phyloP scores from a whole-genome alignment of 2,113 vertebrate genomes.

The Calonectris borealis region DNA sequence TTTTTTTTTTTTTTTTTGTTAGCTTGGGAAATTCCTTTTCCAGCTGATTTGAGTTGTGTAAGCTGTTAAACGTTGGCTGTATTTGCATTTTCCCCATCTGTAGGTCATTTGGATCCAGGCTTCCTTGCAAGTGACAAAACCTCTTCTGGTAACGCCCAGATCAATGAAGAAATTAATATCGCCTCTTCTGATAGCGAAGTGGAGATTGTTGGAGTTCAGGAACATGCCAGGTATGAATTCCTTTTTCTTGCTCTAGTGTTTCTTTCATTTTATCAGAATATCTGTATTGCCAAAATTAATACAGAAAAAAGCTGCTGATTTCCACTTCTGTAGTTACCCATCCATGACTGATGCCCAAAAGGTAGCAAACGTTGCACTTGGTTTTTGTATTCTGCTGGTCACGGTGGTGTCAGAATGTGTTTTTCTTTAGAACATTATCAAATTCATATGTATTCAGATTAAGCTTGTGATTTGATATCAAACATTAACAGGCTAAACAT shows the following conservation, averaged over 20 bases:
- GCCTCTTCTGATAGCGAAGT: conserved; percentile 95
- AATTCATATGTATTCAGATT: background rate
- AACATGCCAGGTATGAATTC: conserved; percentile 85
- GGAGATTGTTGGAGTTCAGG: conserved; percentile 95
- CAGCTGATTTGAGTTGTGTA: background rate
- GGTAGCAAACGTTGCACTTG: background rate
- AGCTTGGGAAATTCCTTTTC: background rate
- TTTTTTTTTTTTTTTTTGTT: background rate
- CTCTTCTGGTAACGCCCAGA: conserved; percentile 69
- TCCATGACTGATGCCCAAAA: background rate
- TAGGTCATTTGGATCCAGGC: conserved; percentile 83
- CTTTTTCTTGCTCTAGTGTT: background rate
- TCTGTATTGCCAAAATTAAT: background rate
- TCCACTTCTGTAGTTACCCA: background rate
- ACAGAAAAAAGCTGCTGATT: background rate
- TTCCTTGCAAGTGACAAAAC: conserved; percentile 78
- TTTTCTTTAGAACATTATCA: background rate
- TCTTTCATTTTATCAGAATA: background rate
- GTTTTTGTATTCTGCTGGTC: background rate
- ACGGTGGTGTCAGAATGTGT: background rate
- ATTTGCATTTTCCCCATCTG: conserved; percentile 31
- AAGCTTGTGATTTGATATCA: background rate
- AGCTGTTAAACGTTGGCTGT: background rate
- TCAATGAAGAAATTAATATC: conserved; percentile 88
- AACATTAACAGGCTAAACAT: background rate